Base-by-base conservation (phyloP, 2,888 invertebrate species). In the Sarcophaga subvicina region DNA sequence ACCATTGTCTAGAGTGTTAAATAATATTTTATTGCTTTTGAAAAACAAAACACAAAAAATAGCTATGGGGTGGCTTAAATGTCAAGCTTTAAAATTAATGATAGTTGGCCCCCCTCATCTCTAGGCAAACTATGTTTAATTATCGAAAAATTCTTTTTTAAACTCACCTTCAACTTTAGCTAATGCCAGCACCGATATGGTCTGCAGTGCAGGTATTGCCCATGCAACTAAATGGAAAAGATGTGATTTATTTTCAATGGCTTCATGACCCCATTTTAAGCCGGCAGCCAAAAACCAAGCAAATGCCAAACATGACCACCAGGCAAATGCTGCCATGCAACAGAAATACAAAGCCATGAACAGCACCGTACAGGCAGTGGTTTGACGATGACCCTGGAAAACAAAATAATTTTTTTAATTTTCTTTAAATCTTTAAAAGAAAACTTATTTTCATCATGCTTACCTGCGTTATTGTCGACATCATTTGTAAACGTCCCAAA, bases 191-290 rank as follows among this genome's bases (percentile, higher is more conserved):
- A 99, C 98, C 83, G 98, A 97, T 92, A 99, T 98, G 75, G 99
- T 99, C 94, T 98, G 98, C 83, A 98, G 95, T 80, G 99, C 99
- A 75, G 99, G 99, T 73, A 99, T 97, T 79, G 98, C 98, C 99
- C 99, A 99, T n/a, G 99, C 99, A 81, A 97, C 97, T 90, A 99
- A 95, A 95, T 99, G 99, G 93, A 99, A 99, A 93, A 98, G 98
- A 94, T 98, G 98, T 14, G 98, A 98, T 94, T 99, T 98, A 78
- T 98, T 98, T 94, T 98, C 98, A 91, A 99, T 99, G 60, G 99
- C 99, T 94, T 99, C 99, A 93, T 98, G 98, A 67, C 98, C 98
- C 99, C 99, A 99, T 94, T 99, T 99, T 83, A 99, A 95, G 54
- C 98, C 98, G 86, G 99, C 98, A 64, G 98, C 98, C 91, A 99